phyloP scores from a whole-genome alignment of 2,797 vertebrate genomes.

The Gymnopithys bicolor region DNA sequence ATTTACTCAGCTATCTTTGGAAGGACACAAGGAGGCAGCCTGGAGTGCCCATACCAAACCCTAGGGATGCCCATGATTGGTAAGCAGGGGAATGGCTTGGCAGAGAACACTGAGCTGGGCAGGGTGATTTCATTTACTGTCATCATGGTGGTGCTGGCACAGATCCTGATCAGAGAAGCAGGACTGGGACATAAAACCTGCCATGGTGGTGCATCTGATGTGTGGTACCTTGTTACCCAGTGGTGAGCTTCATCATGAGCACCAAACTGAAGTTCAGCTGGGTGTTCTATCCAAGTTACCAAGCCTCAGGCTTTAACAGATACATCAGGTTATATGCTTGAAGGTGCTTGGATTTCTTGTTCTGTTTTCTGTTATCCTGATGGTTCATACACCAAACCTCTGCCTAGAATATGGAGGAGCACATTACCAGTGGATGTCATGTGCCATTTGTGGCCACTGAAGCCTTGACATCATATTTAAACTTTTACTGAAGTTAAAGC shows the following conservation, averaged over 20 bases:
- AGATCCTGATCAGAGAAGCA: background rate
- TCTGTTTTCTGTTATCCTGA: background rate
- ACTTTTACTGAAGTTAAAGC: background rate
- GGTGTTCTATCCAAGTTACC: background rate
- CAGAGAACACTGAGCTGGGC: background rate
- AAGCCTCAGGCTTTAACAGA: background rate
- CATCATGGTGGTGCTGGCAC: background rate
- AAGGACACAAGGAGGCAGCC: constrained; percentile 82
- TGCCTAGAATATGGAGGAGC: background rate
- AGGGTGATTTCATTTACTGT: background rate
- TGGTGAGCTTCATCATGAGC: background rate
- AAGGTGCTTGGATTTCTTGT: background rate
- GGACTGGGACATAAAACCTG: background rate
- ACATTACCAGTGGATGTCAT: background rate
- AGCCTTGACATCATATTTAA: background rate
- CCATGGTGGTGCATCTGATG: background rate
- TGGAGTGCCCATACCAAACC: constrained; percentile 87
- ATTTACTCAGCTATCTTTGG: constrained; percentile 90
- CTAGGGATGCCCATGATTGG: constrained; percentile 82
- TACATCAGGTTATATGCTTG: background rate
- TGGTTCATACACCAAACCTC: background rate
- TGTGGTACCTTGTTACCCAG: background rate
- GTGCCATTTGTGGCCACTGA: background rate
- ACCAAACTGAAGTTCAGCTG: background rate
- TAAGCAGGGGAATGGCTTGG: constrained; percentile 64